These are phyloP conservation scores for Bradypodion pumilum DNA, from an alignment of 2,797 vertebrate genomes.

Conservation along the genomic window DNA sequence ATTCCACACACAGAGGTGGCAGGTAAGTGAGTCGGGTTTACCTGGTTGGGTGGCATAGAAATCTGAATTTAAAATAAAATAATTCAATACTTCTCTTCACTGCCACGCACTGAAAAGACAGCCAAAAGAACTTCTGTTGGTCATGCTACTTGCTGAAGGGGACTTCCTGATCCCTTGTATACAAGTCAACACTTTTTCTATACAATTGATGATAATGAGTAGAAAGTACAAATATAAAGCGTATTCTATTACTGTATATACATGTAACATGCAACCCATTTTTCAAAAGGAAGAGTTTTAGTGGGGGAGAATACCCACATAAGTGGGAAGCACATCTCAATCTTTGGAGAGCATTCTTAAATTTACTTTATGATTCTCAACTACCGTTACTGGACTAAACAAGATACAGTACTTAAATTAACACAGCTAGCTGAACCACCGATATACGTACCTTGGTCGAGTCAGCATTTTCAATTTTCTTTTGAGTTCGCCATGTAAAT, in stretches of 20 bases:
- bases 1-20: background rate
- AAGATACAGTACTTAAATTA: background rate
- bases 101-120: background rate
- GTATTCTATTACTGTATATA: too few species aligned
- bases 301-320: too few species aligned
- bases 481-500: conserved; percentile 87
- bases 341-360: too few species aligned
- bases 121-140: background rate
- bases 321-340: too few species aligned
- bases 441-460: conserved; percentile 85
- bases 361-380: background rate
- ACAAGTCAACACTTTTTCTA: too few species aligned
- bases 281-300: background rate
- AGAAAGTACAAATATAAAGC: too few species aligned
- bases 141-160: background rate
- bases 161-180: too few species aligned
- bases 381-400: background rate
- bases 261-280: too few species aligned
- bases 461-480: conserved; percentile 88
- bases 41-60: too few species aligned
- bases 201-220: too few species aligned
- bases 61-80: too few species aligned
- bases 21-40: too few species aligned
- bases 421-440: background rate
- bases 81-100: background rate